A percentile compares a stretch with the other conserved stretches of the same genome.
Evolutionary conservation across 2,888 invertebrate species (phyloP).

Genomic region (Lottia gigantea): DNA sequence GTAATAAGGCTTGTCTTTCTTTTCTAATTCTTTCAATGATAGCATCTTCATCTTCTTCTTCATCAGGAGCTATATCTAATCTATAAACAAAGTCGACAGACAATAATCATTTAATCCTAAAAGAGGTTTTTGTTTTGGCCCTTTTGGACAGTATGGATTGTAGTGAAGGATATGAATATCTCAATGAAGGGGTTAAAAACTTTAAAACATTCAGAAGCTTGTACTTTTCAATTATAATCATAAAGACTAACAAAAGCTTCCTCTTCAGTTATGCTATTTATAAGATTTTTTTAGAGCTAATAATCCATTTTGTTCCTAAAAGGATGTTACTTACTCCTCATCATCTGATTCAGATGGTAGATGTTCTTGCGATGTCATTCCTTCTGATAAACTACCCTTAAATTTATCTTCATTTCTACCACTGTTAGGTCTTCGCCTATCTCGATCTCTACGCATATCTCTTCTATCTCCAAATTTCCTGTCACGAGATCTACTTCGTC

Average conservation of each 20-base stretch:
- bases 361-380: slow-evolving; percentile 76
- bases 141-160: no score
- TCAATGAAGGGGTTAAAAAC: no score
- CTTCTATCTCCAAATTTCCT: slow-evolving; percentile 27
- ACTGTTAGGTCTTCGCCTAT: slow-evolving; percentile 24
- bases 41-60: slow-evolving; percentile 88
- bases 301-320: no score
- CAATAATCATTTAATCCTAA: no score
- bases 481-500: slow-evolving; percentile 31
- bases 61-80: slow-evolving; percentile 78
- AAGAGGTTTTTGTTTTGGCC: no score
- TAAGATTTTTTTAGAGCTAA: no score
- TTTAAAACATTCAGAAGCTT: no score
- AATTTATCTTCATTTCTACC: slow-evolving; percentile 69
- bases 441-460: slow-evolving; percentile 33
- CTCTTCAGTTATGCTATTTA: no score
- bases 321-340: slow-evolving; percentile 51
- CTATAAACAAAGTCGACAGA: slow-evolving; percentile 43
- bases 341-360: slow-evolving; percentile 53
- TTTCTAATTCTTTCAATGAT: slow-evolving; percentile 90
- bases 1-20: slow-evolving; percentile 86
- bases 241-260: no score
- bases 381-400: slow-evolving; percentile 82
- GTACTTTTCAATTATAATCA: no score
- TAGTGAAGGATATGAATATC: no score